Evolutionary conservation across 30 jellyfish, hydroid and myxozoan species (phyloP).

Genomic region (Aurelia aurita): DNA sequence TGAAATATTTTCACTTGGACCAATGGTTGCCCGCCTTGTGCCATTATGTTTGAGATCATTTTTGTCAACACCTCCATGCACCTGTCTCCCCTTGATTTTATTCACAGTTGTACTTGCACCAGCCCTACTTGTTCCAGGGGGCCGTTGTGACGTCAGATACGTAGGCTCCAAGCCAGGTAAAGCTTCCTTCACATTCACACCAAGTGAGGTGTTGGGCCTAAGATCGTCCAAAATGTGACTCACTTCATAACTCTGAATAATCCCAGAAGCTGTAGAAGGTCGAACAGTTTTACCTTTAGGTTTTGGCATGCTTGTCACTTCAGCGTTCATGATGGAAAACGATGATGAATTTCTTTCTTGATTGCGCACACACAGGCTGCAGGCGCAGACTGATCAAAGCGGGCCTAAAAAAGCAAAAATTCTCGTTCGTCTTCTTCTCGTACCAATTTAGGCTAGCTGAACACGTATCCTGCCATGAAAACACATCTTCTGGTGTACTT

Average conservation of each 20-base stretch:
- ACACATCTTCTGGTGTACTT: no score
- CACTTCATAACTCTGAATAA: constrained; percentile 78
- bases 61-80: constrained; percentile 92
- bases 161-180: constrained; percentile 90
- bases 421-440: no score
- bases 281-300: constrained; percentile 55
- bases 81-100: constrained; percentile 77
- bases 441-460: no score
- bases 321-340: no score
- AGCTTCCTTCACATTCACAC: constrained; percentile 40
- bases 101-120: constrained; percentile 14
- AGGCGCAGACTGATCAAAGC: no score
- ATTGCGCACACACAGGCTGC: no score
- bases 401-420: no score
- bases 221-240: constrained; percentile 82
- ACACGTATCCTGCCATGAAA: no score
- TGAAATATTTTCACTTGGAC: constrained; percentile 81
- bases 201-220: constrained; percentile 86
- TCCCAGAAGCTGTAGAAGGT: constrained; percentile 91
- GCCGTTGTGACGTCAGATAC: constrained; percentile 78
- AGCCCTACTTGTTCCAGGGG: constrained; percentile 47
- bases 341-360: no score
- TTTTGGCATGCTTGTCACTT: background rate
- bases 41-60: constrained; percentile 53
- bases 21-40: constrained; percentile 86